Conservation (phyloP, 2,888 invertebrate genomes). For the Harmothoe impar region DNA sequence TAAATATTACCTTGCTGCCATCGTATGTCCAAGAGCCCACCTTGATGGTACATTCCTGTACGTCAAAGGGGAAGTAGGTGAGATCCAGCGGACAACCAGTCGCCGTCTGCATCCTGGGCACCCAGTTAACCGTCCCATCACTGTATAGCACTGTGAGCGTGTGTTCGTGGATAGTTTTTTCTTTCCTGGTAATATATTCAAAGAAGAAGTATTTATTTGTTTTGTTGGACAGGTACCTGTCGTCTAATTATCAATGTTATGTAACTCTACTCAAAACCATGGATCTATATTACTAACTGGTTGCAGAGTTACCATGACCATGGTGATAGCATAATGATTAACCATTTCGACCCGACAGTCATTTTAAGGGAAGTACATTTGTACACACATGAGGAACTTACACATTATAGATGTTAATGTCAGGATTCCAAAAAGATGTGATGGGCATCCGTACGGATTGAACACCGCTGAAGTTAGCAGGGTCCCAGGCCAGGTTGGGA, state of each 20-base stretch:
- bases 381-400: background rate
- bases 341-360: no score
- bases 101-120: background rate
- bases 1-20: conserved; percentile 31
- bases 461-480: background rate
- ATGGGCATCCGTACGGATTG: background rate
- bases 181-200: background rate
- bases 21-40: conserved; percentile 10
- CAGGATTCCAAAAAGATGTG: background rate
- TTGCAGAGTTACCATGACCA: no score
- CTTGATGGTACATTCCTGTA: background rate
- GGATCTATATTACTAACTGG: no score
- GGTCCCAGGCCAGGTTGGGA: background rate
- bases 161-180: background rate
- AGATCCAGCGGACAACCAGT: background rate
- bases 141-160: background rate
- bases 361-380: no score
- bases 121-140: background rate
- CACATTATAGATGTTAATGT: conserved; percentile 16
- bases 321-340: no score
- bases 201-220: no score
- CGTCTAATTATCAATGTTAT: no score
- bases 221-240: no score
- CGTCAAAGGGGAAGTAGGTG: background rate
- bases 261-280: no score